Evolutionary conservation across 1,140 invertebrate species (phyloP), one percentile per base, ranked within the genome.

Genomic region (Caligus rogercresseyi): DNA sequence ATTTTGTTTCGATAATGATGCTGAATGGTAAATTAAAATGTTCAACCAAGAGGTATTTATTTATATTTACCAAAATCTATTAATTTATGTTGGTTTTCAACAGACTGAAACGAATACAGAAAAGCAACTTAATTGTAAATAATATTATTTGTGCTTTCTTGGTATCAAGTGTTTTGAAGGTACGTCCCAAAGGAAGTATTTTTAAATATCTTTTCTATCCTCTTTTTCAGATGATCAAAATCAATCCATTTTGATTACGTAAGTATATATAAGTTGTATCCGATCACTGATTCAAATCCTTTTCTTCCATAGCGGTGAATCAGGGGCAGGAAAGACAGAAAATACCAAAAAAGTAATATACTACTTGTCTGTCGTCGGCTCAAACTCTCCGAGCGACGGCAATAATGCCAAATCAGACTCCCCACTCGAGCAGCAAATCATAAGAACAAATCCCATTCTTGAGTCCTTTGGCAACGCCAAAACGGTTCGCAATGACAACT

Each of bases 381-480:
- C 77, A 2, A 70, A 1, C 16, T 7, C 31, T 43, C 31, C 31
- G 7, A 43, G 7, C 31, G n/a, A 43, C 31, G n/a, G 7, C 7
- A 11, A 7, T 43, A 11, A 7, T 43, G 31, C 31, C n/a, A 11
- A 7, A 43, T 11, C 31, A 7, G 31, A 43, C 7, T 43, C 31
- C 31, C 7, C 7, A n/a, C 31, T 43, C n/a, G 31, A 43, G n/a
- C 7, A 97, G 74, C 90, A 95, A 73, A 95, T 96, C 54, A 74
- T 95, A 7, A 89, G 95, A 76, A 90, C 91, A 0, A 88, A 86
- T 0, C 92, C 93, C 0, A 75, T 97, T 2, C 74, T 98, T 13
- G 93, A 97, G 74, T 89, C 90, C 20, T 97, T 97, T 70, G 89
- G 87, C 63, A 95, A 96, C 77, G 92, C 92, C 0, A 95, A 93